A percentile compares a stretch with the other conserved stretches of the same genome.
These are phyloP conservation scores for Pyrgilauda ruficollis DNA, from an alignment of 2,113 vertebrate species.

Conservation along the genomic window DNA sequence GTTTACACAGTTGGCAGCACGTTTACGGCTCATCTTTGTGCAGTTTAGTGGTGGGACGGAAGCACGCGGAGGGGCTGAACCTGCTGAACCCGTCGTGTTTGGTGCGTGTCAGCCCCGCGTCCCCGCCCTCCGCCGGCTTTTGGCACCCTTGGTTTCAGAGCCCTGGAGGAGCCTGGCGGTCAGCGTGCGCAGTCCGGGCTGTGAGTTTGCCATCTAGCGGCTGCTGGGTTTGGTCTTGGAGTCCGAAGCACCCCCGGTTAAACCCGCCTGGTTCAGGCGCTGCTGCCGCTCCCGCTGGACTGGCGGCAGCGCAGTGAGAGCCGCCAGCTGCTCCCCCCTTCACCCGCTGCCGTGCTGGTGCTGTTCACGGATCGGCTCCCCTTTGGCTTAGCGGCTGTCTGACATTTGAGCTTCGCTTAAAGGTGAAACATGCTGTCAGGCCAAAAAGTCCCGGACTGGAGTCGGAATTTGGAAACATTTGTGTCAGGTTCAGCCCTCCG, in stretches of 20 bases:
- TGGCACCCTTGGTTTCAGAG: not conserved
- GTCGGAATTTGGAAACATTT: not conserved
- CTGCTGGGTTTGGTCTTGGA: not conserved
- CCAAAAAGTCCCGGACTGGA: not conserved
- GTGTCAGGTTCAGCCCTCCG: not conserved
- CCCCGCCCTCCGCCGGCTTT: not conserved
- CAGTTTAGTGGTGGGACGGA: not conserved
- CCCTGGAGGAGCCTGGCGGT: not conserved
- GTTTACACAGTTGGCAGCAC: not conserved
- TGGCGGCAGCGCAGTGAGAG: not conserved
- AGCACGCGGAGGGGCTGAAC: not conserved
- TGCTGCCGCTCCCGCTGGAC: not conserved
- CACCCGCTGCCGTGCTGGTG: not conserved
- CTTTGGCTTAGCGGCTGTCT: not conserved
- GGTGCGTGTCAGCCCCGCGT: not conserved
- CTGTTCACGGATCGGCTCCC: not conserved
- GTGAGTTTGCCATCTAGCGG: conserved; percentile 68
- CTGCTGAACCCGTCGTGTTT: fast-evolving
- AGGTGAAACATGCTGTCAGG: not conserved
- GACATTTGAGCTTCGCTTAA: not conserved
- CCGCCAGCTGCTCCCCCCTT: not conserved
- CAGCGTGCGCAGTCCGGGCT: not conserved
- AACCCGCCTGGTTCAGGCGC: not conserved
- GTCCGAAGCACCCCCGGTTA: not conserved
- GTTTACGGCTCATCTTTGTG: not conserved